Evolutionary conservation across 2,888 invertebrate genomes (phyloP).

Genomic region (Galerucella pusilla): DNA sequence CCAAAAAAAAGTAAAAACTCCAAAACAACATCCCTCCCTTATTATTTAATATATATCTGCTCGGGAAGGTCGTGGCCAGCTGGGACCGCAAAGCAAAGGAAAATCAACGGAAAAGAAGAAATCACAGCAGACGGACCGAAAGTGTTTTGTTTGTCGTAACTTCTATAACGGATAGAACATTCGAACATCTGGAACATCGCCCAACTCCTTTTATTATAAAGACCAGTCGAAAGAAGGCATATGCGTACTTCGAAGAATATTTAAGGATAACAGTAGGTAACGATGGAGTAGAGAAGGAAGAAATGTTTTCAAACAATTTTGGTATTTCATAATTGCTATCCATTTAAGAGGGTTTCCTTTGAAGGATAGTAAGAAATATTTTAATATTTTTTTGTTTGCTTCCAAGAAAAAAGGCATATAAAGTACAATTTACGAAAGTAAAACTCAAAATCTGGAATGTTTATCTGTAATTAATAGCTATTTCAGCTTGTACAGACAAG

Average conservation of each 20-base stretch:
- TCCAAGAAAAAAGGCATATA: too few relatives aligned
- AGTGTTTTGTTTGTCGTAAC: conserved; percentile 35
- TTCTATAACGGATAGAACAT: conserved; percentile 47
- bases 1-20: background rate
- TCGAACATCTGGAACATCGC: conserved; percentile 37
- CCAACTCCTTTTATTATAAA: conserved; percentile 47
- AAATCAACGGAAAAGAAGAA: conserved; percentile 46
- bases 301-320: too few relatives aligned
- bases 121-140: conserved; percentile 46
- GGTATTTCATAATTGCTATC: too few relatives aligned
- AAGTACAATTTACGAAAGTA: too few relatives aligned
- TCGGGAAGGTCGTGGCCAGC: conserved; percentile 36
- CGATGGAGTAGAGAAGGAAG: too few relatives aligned
- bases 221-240: conserved; percentile 39
- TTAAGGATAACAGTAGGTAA: too few relatives aligned
- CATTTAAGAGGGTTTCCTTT: too few relatives aligned
- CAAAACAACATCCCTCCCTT: conserved; percentile 4
- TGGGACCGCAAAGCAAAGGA: conserved; percentile 27
- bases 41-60: background rate
- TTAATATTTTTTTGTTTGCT: too few relatives aligned
- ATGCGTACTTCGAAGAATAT: conserved; percentile 21
- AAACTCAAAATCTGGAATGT: too few relatives aligned
- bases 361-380: too few relatives aligned
- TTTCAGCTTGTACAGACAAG: too few relatives aligned
- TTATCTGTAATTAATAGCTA: too few relatives aligned